Base-by-base conservation (phyloP, 2,113 vertebrate genomes). In the Aegithalos caudatus region DNA sequence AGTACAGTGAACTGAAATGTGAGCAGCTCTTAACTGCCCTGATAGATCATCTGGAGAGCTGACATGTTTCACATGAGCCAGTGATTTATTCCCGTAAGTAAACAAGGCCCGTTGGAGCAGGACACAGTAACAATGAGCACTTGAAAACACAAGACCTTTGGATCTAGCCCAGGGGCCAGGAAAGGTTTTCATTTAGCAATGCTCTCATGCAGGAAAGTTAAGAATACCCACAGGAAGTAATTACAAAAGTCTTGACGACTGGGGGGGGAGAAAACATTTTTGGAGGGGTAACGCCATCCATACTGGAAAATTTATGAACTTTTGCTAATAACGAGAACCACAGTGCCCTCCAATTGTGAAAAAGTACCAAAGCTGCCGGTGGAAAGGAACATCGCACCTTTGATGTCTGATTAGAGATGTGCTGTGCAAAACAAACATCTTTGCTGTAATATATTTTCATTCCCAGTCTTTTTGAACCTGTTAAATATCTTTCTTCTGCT, bases 71-170 rank as follows among this genome's bases (percentile, higher is more conserved):
- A 86, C 76, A 73, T 24, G 82, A 88, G 80, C 67, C 80, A 9
- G 54, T 62, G 90, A 94, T 96, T 95, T 95, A 94, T 92, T 92
- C 83, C 83, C 0, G 0, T 71, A 67, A 83, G 88, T 82, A 95
- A 96, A 93, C 51, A 86, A 81, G 73, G n/a, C 67, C 56, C 83
- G 64, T 81, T 58, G 74, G 72, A 84, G 60, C 69, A 73, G 76
- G 47, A 73, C 86, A 74, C 14, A 40, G 51, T 29, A 83, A 93
- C 80, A 78, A 33, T 23, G 44, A 92, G 44, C 72, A 81, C 88
- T 74, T 93, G 83, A 92, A 78, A 96, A 83, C 60, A 42, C 56
- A 60, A 64, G 60, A 90, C 64, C 58, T 94, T 91, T 84, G 56
- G 35, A 92, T 62, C n/a, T 31, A 73, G 60, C 14, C 60, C 81